A percentile compares a stretch with the other conserved stretches of the same genome.
Conservation (phyloP, 2,113 vertebrate genomes). For the Bubo bubo region DNA sequence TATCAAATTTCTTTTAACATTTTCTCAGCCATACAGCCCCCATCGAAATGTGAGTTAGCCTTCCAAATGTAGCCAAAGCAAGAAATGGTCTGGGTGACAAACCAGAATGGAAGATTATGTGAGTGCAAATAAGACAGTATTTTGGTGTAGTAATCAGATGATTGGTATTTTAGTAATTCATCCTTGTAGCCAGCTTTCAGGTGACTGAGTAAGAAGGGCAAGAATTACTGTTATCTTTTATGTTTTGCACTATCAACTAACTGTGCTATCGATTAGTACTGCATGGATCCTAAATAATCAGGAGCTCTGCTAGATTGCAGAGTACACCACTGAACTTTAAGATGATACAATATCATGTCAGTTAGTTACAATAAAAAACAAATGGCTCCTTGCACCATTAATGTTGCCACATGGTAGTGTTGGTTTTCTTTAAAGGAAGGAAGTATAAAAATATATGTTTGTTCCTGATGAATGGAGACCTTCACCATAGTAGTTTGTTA, state of each 20-base stretch:
- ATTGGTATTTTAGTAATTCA: neutral
- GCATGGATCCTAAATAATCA: neutral
- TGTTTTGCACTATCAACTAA: neutral
- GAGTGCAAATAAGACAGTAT: neutral
- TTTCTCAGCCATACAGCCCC: neutral
- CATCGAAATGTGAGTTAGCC: neutral
- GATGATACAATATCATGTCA: neutral
- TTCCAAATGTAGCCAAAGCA: neutral
- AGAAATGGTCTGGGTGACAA: neutral
- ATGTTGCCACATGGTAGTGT: neutral
- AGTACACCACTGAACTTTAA: neutral
- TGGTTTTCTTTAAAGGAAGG: neutral
- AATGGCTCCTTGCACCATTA: neutral
- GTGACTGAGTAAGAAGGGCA: neutral
- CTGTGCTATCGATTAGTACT: neutral
- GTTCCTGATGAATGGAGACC: neutral
- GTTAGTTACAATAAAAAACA: neutral
- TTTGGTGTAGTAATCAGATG: neutral
- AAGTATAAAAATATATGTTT: neutral
- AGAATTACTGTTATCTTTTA: neutral
- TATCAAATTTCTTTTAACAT: neutral
- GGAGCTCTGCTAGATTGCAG: neutral
- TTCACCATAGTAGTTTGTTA: neutral
- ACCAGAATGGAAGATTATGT: neutral
- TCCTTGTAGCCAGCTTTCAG: neutral